phyloP scores from a whole-genome alignment of 2,797 vertebrate species.

The Muscicapa striata region DNA sequence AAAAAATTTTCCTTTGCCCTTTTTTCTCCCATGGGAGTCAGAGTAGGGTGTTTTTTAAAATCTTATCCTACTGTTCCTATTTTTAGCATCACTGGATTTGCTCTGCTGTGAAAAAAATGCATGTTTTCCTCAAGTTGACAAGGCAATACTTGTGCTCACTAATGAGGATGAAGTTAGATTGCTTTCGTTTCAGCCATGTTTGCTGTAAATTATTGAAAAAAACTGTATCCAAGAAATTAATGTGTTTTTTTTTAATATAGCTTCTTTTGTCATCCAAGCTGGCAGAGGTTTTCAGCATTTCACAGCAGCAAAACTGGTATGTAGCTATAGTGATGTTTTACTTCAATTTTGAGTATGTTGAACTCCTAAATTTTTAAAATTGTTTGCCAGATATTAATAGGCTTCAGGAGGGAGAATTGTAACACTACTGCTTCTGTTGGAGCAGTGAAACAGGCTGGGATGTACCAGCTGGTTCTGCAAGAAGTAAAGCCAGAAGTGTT shows the following conservation, averaged over 20 bases:
- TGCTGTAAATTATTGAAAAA: neutral
- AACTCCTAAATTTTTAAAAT: neutral
- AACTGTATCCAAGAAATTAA: neutral
- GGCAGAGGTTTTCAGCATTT: slow-evolving; percentile 80
- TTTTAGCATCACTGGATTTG: neutral
- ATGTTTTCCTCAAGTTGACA: neutral
- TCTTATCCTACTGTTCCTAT: neutral
- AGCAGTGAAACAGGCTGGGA: neutral
- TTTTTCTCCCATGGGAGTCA: neutral
- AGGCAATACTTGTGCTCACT: neutral
- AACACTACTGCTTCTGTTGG: neutral
- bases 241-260: slow-evolving; percentile 43
- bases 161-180: neutral
- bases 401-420: neutral
- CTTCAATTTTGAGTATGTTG: neutral
- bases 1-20: neutral
- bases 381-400: neutral
- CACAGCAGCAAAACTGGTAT: slow-evolving; percentile 79
- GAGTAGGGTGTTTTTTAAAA: neutral
- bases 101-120: neutral
- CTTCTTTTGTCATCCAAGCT: slow-evolving; percentile 81
- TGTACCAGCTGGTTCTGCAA: neutral
- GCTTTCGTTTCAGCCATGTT: neutral
- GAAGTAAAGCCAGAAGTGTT: neutral
- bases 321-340: slow-evolving; percentile 56